Base-by-base conservation (phyloP, 2,797 vertebrate genomes). In the Helarctos malayanus region DNA sequence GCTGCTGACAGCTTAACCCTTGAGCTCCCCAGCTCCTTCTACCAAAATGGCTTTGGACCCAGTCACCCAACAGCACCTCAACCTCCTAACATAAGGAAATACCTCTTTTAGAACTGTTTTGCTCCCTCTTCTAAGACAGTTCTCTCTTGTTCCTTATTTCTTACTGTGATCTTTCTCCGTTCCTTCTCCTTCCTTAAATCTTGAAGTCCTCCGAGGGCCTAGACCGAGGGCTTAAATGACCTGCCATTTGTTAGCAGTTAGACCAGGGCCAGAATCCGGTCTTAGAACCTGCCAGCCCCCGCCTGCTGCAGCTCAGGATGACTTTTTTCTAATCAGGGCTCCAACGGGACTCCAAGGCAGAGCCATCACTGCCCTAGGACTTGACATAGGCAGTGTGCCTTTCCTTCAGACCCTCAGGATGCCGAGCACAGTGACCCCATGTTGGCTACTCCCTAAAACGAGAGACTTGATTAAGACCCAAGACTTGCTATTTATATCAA, bases 401-500 rank as follows among this genome's bases (percentile, higher is more conserved):
- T 23, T 21, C 59, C 11, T 12, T 91, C 73, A 73, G 52, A 32
- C 7, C 82, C 71, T 61, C 7, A 41, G 25, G 19, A 59, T 1
- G 0, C 23, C 14, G 16, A n/a, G 16, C 11, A n/a, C 1, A 16
- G 32, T 0, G 21, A 23, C 45, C 25, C 14, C 3, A 23, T 1
- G 19, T 12, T 68, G 27, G 61, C 49, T 38, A 75, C 16, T 47
- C 32, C 23, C 65, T 59, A 59, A 13, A 86, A 61, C 32, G 5
- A 61, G 7, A 41, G 54, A 68, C 35, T 9, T 25, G 9, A 54
- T 35, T 3, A 84, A 47, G 27, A 85, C 56, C 25, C 25, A 38
- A 41, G 80, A 35, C 15, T 3, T 54, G 38, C 25, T n/a, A 10
- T 59, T 19, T 23, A 12, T 2, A 32, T 49, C 21, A 10, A 63